A percentile compares a stretch with the other conserved stretches of the same genome.
phyloP scores from a whole-genome alignment of 2,888 invertebrate genomes.

The Drosophila cognata region DNA sequence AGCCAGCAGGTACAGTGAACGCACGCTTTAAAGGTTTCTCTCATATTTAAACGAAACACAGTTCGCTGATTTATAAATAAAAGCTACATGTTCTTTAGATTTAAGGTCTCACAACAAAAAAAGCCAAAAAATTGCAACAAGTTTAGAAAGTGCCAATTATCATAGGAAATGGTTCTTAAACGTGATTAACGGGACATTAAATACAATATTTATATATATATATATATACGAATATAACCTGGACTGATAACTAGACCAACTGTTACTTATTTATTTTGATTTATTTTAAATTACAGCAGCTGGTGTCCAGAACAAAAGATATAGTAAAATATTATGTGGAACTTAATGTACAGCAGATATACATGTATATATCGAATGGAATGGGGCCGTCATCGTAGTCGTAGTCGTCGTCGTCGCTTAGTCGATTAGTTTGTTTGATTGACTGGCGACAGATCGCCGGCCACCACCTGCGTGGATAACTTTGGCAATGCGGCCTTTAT shows the following conservation, averaged over 20 bases:
- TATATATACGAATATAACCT: not conserved
- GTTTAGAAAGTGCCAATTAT: not conserved
- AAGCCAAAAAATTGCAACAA: not conserved
- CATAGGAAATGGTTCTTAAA: not conserved
- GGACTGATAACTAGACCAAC: slow-evolving; percentile 3
- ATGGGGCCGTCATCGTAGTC: not conserved
- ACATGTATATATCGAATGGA: slow-evolving; percentile 2
- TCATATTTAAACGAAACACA: not conserved
- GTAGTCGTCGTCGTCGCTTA: not conserved
- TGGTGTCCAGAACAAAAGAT: not conserved
- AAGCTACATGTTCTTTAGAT: not conserved
- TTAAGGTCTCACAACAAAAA: not conserved
- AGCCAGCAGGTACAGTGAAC: slow-evolving; percentile 2
- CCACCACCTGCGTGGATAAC: slow-evolving; percentile 23
- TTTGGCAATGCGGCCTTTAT: not conserved
- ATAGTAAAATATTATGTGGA: slow-evolving; percentile 5
- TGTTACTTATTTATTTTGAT: not conserved
- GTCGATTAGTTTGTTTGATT: slow-evolving; percentile 53
- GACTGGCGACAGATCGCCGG: slow-evolving; percentile 17
- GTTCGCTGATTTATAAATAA: not conserved
- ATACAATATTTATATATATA: not conserved
- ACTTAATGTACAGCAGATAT: slow-evolving; percentile 40
- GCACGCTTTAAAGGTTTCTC: not conserved
- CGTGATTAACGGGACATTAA: not conserved
- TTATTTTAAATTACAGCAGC: not conserved